phyloP scores from a whole-genome alignment of 2,888 invertebrate species.

The Drosophila kanekoi region DNA sequence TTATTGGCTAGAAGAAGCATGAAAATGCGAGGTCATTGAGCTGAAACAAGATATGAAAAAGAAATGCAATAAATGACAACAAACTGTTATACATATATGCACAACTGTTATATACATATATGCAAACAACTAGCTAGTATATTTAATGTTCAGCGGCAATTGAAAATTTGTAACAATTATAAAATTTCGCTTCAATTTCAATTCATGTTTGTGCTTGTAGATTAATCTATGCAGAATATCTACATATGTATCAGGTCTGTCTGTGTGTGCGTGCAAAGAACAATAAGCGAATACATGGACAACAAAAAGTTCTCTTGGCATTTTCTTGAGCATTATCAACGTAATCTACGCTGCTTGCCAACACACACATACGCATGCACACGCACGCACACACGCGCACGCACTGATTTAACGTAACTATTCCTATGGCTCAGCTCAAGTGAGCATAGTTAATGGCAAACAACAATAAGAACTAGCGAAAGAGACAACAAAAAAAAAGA shows the following conservation, averaged over 20 bases:
- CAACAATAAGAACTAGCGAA: constrained; percentile 62
- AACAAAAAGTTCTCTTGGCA: constrained; percentile 39
- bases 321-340: constrained; percentile 54
- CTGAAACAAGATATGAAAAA: constrained; percentile 21
- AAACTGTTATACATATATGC: background rate
- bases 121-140: constrained; percentile 10
- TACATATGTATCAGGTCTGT: background rate
- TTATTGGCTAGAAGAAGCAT: constrained; percentile 21
- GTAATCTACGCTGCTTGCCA: constrained; percentile 53
- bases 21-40: constrained; percentile 48
- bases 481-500: constrained; percentile 31
- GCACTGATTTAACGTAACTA: constrained; percentile 78
- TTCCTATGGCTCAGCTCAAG: constrained; percentile 61
- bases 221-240: too few species aligned
- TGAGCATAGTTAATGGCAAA: constrained; percentile 72
- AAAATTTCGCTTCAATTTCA: constrained; percentile 66
- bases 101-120: background rate
- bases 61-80: constrained; percentile 1
- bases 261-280: background rate
- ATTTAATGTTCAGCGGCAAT: too few species aligned
- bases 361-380: constrained; percentile 33
- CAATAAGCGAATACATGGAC: constrained; percentile 34
- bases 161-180: constrained; percentile 41
- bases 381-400: constrained; percentile 12
- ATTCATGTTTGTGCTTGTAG: constrained; percentile 19